phyloP scores from a whole-genome alignment of 1,140 invertebrate species.

The Triops cancriformis region DNA sequence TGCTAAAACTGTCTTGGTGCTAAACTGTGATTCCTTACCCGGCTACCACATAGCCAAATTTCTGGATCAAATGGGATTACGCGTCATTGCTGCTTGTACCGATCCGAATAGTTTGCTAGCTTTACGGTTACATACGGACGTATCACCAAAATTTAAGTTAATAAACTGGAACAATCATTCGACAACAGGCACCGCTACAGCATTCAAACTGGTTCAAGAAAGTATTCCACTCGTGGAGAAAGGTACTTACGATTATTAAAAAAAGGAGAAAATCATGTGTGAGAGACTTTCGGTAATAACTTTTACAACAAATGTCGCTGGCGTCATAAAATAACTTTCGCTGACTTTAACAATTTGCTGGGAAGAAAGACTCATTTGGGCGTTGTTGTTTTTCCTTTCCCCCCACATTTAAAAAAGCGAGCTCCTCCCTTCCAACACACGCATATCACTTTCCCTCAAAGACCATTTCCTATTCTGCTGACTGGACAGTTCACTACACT shows the following conservation, averaged over 20 bases:
- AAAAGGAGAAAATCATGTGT: background rate
- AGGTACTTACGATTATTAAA: background rate
- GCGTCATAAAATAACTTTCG: background rate
- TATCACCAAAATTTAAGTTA: background rate
- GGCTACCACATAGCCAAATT: conserved; percentile 21
- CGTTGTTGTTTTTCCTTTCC: conserved; percentile 2
- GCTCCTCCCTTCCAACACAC: conserved; percentile 4
- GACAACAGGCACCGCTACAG: background rate
- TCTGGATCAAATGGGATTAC: conserved; percentile 23
- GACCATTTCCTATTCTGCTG: background rate
- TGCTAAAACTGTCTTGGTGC: conserved; percentile 19
- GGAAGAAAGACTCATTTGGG: background rate
- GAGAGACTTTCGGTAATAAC: background rate
- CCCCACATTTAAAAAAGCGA: background rate
- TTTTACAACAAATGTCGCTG: no score
- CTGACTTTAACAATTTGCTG: background rate
- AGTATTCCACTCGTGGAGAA: background rate
- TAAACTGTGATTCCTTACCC: conserved; percentile 15
- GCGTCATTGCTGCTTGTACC: conserved; percentile 22
- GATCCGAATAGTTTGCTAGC: conserved; percentile 14
- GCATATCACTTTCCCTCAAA: background rate
- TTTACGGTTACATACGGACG: conserved; percentile 21
- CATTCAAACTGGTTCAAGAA: background rate
- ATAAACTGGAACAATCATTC: background rate
- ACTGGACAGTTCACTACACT: background rate